Evolutionary conservation across 2,797 vertebrate species (phyloP).

Genomic region (Lemur catta): DNA sequence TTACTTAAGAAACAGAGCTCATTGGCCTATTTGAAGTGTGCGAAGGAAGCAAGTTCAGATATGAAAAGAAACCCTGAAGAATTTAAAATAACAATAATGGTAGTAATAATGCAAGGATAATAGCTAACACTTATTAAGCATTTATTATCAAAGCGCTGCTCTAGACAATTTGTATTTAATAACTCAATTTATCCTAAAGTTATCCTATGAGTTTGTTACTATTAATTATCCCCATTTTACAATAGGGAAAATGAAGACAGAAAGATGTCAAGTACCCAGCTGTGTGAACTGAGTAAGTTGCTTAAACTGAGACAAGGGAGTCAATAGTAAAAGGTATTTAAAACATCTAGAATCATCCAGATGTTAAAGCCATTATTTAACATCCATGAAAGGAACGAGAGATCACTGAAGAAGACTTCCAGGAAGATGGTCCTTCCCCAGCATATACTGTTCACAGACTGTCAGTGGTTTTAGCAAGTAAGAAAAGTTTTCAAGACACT

Average conservation of each 20-base stretch:
- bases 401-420: neutral
- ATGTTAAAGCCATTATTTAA: neutral
- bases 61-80: neutral
- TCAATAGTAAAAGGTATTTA: neutral
- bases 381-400: neutral
- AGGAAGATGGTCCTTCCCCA: neutral
- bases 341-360: neutral
- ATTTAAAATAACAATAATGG: neutral
- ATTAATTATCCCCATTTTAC: neutral
- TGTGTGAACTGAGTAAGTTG: neutral
- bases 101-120: neutral
- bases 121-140: neutral
- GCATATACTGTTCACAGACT: neutral
- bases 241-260: neutral
- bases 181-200: neutral
- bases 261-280: neutral
- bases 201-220: neutral
- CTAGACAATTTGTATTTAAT: neutral
- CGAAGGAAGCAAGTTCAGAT: neutral
- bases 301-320: neutral
- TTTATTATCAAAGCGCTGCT: neutral
- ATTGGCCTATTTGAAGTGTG: neutral
- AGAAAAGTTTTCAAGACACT: neutral
- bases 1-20: neutral
- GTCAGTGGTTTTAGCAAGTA: neutral